A percentile compares a stretch with the other conserved stretches of the same genome.
Conservation (phyloP, 2,888 invertebrate species). For the Acronicta aceris region DNA sequence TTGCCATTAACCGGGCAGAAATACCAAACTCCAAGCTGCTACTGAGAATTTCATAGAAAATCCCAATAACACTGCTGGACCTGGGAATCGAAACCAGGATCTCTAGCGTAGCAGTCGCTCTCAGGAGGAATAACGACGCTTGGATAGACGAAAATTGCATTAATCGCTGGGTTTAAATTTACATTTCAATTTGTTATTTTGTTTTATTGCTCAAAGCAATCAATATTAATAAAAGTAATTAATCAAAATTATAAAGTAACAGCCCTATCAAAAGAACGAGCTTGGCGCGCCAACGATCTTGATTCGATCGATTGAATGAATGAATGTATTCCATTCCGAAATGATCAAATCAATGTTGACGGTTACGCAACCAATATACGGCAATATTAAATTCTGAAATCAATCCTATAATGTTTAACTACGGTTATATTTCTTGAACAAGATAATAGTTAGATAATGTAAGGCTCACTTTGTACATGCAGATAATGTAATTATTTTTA, state of each 20-base stretch:
- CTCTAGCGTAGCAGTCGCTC: too few relatives aligned
- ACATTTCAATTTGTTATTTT: too few relatives aligned
- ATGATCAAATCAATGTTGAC: constrained; percentile 51
- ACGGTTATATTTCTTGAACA: constrained; percentile 47
- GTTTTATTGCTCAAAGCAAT: not conserved
- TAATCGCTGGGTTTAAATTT: too few relatives aligned
- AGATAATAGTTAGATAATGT: constrained; percentile 50
- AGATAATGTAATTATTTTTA: constrained; percentile 58
- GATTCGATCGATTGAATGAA: constrained; percentile 46
- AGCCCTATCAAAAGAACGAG: constrained; percentile 52
- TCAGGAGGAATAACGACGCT: too few relatives aligned
- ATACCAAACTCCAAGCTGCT: too few relatives aligned
- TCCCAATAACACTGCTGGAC: too few relatives aligned
- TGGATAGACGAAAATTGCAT: too few relatives aligned
- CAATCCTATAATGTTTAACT: constrained; percentile 49
- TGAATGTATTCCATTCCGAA: constrained; percentile 63
- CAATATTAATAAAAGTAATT: not conserved
- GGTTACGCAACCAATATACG: constrained; percentile 49
- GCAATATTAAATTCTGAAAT: constrained; percentile 50
- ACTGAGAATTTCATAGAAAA: too few relatives aligned
- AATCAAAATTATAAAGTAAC: not conserved
- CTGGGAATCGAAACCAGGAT: too few relatives aligned
- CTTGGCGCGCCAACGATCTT: constrained; percentile 40
- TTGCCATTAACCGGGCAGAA: too few relatives aligned
- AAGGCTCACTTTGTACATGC: constrained; percentile 40